Evolutionary conservation across 2,113 vertebrate species (phyloP), one percentile per base, ranked within the genome.

Genomic region (Prietella phreatophila): DNA sequence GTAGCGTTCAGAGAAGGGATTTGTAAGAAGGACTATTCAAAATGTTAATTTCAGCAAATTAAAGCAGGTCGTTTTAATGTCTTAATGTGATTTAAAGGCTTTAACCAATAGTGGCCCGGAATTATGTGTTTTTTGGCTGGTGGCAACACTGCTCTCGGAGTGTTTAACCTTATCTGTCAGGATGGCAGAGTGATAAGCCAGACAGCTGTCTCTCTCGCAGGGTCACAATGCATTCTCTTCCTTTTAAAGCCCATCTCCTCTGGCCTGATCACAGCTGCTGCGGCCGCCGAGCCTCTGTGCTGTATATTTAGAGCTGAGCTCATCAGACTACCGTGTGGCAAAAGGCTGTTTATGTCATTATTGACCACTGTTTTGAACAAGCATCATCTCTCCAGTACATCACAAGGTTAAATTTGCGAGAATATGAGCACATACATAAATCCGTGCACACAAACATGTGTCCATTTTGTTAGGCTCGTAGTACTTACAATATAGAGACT

Each of bases 121-220:
- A 95, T 94, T 94, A 93, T 89, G 93, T 93, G 78, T 89, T 92
- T 90, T 91, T 88, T 91, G 92, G 78, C 89, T 91, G 89, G 90
- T 89, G 88, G 90, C 87, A 91, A 90, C 89, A 91, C 80, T 90
- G 65, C 93, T 92, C 94, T 96, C 94, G 90, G 92, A 90, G 88
- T 83, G 63, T 93, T 93, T 96, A 95, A 97, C 96, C 97, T 97
- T 97, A 95, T 92, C 96, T 97, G 96, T 97, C 96, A 96, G 82
- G 85, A 89, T 89, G 88, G 84, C 89, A 92, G 93, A 96, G 91
- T 96, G 97, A 97, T 96, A 95, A 96, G 94, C 87, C 91, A 89
- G 95, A 91, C 95, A 96, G 94, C 94, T 96, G 94, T 89, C 92
- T 93, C 93, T 92, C 92, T 91, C 88, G 91, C 58, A 5, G 0